Evolutionary conservation across 92 coral and sea anemone species (phyloP).

Genomic region (Umimayanthus chanpuru): DNA sequence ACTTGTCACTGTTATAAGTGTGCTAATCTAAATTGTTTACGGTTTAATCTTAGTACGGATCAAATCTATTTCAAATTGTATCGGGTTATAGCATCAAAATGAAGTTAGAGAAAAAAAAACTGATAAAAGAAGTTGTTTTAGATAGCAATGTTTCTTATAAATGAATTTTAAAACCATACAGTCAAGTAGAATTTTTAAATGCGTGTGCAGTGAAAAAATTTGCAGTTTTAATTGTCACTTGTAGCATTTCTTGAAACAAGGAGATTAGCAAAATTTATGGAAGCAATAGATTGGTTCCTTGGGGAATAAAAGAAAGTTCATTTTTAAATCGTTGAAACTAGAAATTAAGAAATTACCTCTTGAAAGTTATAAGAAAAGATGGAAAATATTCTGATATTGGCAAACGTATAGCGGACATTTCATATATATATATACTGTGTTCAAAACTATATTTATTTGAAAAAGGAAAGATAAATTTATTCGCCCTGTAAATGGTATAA

Average conservation of each 20-base stretch:
- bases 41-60: neutral
- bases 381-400: neutral
- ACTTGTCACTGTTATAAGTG: neutral
- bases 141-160: neutral
- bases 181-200: neutral
- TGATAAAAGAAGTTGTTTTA: neutral
- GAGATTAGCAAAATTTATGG: neutral
- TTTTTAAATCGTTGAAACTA: neutral
- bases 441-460: too few species aligned
- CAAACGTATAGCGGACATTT: too few species aligned
- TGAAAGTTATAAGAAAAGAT: too few species aligned
- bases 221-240: neutral
- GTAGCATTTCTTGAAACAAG: neutral
- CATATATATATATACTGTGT: neutral
- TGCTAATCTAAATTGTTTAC: neutral
- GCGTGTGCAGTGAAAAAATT: neutral
- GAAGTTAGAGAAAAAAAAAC: neutral
- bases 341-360: neutral
- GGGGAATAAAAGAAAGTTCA: neutral
- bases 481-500: neutral
- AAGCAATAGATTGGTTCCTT: neutral
- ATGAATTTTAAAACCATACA: neutral
- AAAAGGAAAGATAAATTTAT: too few species aligned
- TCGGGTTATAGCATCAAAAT: neutral
- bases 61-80: neutral